Base-by-base conservation (phyloP, 1,140 invertebrate species). In the Sitophilus oryzae region DNA sequence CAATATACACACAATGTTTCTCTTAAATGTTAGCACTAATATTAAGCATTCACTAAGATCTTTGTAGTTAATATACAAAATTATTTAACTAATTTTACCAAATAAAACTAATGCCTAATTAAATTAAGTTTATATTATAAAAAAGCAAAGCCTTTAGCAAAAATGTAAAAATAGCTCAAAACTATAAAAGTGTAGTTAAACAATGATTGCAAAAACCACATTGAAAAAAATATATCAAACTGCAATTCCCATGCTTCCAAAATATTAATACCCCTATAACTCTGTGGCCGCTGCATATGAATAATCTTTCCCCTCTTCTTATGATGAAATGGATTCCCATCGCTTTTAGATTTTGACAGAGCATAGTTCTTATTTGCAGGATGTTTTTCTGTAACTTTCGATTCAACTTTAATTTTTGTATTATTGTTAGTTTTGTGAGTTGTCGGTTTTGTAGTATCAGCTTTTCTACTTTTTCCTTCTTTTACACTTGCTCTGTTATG, bases 331-430 rank as follows among this genome's bases (percentile, higher is more conserved):
- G 70, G 69, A 61, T 70, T 68, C 6, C 69, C 67, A 43, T 69
- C 70, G 43, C 67, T 70, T 62, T 64, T 68, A 43, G 70, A 72
- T 50, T 71, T 72, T 3, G 63, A 57, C 49, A 72, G 58, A 18
- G 25, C 36, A 55, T 63, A 68, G 51, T 60, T 66, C 25, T 55
- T 57, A 18, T 41, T 35, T 11, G 21, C 16, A n/a, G n/a, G n/a
- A 11, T 38, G 18, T 34, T 20, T 30, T 34, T 46, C 11, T n/a
- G 25, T 11, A 30, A 15, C 16, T 14, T 10, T 46, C n/a, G 47
- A 44, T 48, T 42, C 40, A 11, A 34, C 34, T 46, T 16, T n/a
- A 35, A 10, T 30, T 40, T 47, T 18, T 14, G 14, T 21, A 14
- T 36, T 47, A 6, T 23, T 35, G n/a, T 14, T 35, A 23, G 15